phyloP scores from a whole-genome alignment of 2,113 vertebrate species.

The Meriones unguiculatus region DNA sequence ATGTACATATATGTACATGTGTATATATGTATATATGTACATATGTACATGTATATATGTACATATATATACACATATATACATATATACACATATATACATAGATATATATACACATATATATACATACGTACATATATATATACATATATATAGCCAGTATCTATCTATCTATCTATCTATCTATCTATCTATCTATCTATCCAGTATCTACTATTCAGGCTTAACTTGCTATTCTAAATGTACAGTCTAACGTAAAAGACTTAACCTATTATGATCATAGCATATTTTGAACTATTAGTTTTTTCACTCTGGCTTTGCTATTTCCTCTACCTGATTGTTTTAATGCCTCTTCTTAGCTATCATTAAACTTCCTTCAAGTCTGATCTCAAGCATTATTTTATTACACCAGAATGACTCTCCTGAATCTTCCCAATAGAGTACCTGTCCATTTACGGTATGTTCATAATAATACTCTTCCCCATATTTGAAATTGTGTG shows the following conservation, averaged over 20 bases:
- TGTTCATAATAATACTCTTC: conserved; percentile 24
- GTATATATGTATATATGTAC: background rate
- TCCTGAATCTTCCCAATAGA: background rate
- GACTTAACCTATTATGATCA: background rate
- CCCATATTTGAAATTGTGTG: conserved; percentile 39
- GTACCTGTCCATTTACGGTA: background rate
- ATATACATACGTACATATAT: no score
- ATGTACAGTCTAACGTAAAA: background rate
- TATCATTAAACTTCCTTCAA: background rate
- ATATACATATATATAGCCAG: no score
- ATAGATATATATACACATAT: background rate
- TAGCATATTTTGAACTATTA: background rate
- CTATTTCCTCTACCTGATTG: background rate
- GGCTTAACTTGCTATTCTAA: background rate
- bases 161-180: background rate
- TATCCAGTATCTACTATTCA: background rate
- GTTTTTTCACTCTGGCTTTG: background rate
- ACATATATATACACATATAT: background rate
- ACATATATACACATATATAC: background rate
- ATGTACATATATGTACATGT: background rate
- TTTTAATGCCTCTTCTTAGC: background rate
- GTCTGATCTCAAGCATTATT: conserved; percentile 28
- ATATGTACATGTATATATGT: background rate
- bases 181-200: no score
- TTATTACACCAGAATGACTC: conserved; percentile 8